A percentile compares a stretch with the other conserved stretches of the same genome.
Conservation (phyloP, 2,113 vertebrate genomes). For the Mustela nigripes region DNA sequence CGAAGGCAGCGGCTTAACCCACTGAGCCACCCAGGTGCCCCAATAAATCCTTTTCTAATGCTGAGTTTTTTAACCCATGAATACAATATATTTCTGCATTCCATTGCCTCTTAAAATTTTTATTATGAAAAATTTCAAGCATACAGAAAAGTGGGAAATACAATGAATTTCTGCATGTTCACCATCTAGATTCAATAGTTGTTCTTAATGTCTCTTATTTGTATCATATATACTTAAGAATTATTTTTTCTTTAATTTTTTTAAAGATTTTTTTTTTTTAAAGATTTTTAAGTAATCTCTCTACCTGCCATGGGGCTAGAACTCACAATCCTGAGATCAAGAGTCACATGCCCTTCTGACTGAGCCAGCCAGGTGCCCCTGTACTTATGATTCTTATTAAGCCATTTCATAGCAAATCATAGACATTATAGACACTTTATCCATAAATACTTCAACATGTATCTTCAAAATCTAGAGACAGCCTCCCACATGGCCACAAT, state of each 20-base stretch:
- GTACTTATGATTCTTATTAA: neutral
- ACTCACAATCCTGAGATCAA: neutral
- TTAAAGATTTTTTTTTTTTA: neutral
- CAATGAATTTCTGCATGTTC: neutral
- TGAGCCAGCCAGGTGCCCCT: neutral
- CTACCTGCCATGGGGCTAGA: neutral
- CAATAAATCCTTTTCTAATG: constrained; percentile 46
- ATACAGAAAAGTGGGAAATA: neutral
- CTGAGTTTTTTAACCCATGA: neutral
- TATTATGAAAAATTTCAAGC: constrained; percentile 3
- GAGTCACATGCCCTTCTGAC: neutral
- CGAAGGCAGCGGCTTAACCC: no score
- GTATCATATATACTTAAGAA: neutral
- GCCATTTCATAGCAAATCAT: constrained; percentile 3
- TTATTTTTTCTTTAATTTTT: neutral
- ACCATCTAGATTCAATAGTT: neutral
- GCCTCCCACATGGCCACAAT: neutral
- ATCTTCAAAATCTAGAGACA: constrained; percentile 30
- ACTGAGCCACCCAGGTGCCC: no score
- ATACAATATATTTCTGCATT: neutral
- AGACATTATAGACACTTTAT: neutral
- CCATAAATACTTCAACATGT: neutral
- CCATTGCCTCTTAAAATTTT: constrained; percentile 21
- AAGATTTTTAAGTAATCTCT: neutral
- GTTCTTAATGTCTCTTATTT: neutral